phyloP scores from a whole-genome alignment of 2,888 invertebrate genomes.

The Yponomeuta evonymella region DNA sequence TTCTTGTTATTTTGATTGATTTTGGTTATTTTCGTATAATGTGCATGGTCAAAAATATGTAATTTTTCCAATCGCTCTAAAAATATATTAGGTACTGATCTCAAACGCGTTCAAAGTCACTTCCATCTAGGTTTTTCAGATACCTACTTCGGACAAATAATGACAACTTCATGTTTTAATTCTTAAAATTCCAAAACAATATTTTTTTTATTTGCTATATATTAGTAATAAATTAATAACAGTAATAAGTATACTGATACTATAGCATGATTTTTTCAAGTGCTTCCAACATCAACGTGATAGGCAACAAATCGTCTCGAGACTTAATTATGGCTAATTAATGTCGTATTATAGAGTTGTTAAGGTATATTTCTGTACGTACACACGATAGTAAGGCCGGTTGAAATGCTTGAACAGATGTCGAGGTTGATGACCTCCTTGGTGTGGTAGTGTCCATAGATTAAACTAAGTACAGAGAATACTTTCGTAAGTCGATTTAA shows the following conservation, averaged over 20 bases:
- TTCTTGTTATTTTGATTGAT: background rate
- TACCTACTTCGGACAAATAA: too few species aligned
- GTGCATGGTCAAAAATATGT: too few species aligned
- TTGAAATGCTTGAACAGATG: conserved; percentile 71
- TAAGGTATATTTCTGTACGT: conserved; percentile 11
- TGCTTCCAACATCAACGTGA: background rate
- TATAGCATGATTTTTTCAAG: background rate
- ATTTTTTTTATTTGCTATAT: too few species aligned
- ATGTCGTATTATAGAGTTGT: conserved; percentile 9
- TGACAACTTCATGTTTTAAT: too few species aligned
- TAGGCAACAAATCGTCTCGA: background rate
- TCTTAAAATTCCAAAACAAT: too few species aligned
- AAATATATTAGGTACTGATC: too few species aligned
- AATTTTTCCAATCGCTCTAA: too few species aligned
- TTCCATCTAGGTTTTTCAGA: too few species aligned
- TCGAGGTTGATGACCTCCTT: conserved; percentile 59
- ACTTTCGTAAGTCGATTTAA: conserved; percentile 8
- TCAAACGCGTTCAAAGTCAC: too few species aligned
- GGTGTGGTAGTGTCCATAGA: conserved; percentile 13
- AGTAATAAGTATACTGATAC: too few species aligned
- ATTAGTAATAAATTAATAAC: too few species aligned
- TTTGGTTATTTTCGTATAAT: background rate
- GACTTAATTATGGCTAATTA: conserved; percentile 11
- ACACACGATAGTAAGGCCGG: conserved; percentile 31
- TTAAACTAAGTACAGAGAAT: background rate